Base-by-base conservation (phyloP, 1,140 invertebrate species). In the Oryctes rhinoceros region DNA sequence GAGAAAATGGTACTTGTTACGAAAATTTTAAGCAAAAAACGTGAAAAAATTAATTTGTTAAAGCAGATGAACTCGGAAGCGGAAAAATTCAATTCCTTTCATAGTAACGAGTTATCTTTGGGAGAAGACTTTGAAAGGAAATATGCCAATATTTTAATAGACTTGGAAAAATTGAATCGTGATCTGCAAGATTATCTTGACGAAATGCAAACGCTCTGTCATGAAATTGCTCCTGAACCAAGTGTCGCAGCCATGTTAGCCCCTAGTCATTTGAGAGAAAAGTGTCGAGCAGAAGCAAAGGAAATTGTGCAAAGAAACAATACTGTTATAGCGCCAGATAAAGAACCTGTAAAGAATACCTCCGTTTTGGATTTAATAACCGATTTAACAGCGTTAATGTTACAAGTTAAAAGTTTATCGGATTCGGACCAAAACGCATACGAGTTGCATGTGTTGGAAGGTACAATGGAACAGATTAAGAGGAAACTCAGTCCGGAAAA, bases 331-430 rank as follows among this genome's bases (percentile, higher is more conserved):
- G 86, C 90, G 10, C 86, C 89, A 4, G 90, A 90, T 74, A 89
- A 90, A 85, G 87, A 87, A 83, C 88, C 88, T 7, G 88, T 92
- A 47, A 91, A 91, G 84, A 90, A 91, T 87, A 83, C 89, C 35
- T 89, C 88, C 44, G 91, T 95, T 86, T 89, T 97, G 71, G 92
- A 94, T 81, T 89, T 98, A 62, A 94, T 99, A 6, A 94, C 94
- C 71, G 94, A 96, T 88, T 90, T 99, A 24, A 96, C 96, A 24
- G 96, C 96, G 0, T 89, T 99, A 39, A 94, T 99, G 92, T 89
- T 98, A 59, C 96, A 98, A 91, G 94, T 98, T 0, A 97, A 96
- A 92, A 96, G 93, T 87, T 90, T 99, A 80, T 94, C 95, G 10
- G 95, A 96, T 88, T 95, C 94, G 65, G 95, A 98, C 87, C 92